Base-by-base conservation (phyloP, 2,888 invertebrate species). In the Drosophila mimetica region DNA sequence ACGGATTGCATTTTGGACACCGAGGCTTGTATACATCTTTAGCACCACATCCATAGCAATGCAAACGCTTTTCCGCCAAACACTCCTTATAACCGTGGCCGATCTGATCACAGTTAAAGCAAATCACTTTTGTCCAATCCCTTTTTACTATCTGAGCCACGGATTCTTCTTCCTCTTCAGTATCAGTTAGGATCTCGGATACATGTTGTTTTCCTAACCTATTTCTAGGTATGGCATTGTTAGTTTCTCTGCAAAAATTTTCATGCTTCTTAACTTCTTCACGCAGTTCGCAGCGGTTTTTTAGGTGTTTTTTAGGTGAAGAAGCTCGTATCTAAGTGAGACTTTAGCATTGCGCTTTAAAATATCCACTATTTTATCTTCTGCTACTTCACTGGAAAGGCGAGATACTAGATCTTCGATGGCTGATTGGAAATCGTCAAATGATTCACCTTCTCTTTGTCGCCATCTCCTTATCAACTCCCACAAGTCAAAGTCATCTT, bases 201-300 rank as follows among this genome's bases (percentile, higher is more conserved):
- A 25, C 25, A 1, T 25, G 25, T 7, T 25, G 25, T 25, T 25
- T 25, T 25, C 25, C 30, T 11, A 11, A 32, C 32, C 32, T 32
- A 13, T 42, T 42, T 20, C 20, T 6, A 41, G n/a, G 41, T 41
- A 41, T 3, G 20, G 0, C 41, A n/a, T 42, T 42, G n/a, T 42
- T 42, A 42, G 13, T 42, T 42, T 42, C n/a, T 42, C n/a, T n/a
- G 8, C 20, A 42, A 42, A 42, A 42, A 42, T 42, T 22, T n/a
- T n/a, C 42, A n/a, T 42, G 42, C n/a, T 42, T 42, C n/a, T n/a
- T n/a, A n/a, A n/a, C n/a, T n/a, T n/a, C n/a, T n/a, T n/a, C n/a
- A n/a, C n/a, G n/a, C n/a, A 42, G 7, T 22, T 22, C 22, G 22
- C 22, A 20, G 11, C 20, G 42, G n/a, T 42, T 8, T n/a, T 42